These are phyloP conservation scores for Hyphantria cunea DNA, from an alignment of 1,140 invertebrate genomes.

Conservation along the genomic window DNA sequence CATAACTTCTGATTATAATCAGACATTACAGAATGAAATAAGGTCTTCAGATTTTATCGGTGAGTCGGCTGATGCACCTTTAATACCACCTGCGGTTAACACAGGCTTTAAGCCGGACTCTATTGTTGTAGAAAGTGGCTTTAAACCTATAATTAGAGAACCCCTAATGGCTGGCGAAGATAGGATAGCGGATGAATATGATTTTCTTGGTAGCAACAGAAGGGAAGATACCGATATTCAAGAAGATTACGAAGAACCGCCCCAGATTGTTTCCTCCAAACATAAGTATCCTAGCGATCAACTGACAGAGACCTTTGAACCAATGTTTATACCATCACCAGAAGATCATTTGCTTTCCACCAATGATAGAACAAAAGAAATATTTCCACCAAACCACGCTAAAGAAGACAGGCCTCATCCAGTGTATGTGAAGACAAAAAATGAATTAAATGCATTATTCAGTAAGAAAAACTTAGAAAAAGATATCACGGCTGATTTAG, in stretches of 20 bases:
- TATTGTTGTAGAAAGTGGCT: constrained; percentile 91
- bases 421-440: constrained; percentile 70
- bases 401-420: constrained; percentile 76
- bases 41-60: constrained; percentile 81
- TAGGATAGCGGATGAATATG: constrained; percentile 76
- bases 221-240: constrained; percentile 80
- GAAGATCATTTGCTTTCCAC: constrained; percentile 77
- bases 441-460: constrained; percentile 61
- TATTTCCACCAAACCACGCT: constrained; percentile 69
- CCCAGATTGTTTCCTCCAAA: constrained; percentile 67
- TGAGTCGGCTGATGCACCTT: constrained; percentile 61
- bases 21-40: constrained; percentile 54
- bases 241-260: constrained; percentile 77
- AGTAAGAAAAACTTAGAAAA: constrained; percentile 69
- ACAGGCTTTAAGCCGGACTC: constrained; percentile 90
- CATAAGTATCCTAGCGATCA: constrained; percentile 74
- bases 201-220: constrained; percentile 69
- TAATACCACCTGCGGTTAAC: constrained; percentile 82
- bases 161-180: constrained; percentile 80
- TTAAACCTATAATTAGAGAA: constrained; percentile 89
- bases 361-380: constrained; percentile 73
- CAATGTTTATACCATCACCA: constrained; percentile 89
- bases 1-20: constrained; percentile 39
- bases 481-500: constrained; percentile 77
- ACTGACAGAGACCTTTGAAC: constrained; percentile 85